These are phyloP conservation scores for Mesoclemmys tuberculata DNA, from an alignment of 2,113 vertebrate genomes.

Conservation along the genomic window DNA sequence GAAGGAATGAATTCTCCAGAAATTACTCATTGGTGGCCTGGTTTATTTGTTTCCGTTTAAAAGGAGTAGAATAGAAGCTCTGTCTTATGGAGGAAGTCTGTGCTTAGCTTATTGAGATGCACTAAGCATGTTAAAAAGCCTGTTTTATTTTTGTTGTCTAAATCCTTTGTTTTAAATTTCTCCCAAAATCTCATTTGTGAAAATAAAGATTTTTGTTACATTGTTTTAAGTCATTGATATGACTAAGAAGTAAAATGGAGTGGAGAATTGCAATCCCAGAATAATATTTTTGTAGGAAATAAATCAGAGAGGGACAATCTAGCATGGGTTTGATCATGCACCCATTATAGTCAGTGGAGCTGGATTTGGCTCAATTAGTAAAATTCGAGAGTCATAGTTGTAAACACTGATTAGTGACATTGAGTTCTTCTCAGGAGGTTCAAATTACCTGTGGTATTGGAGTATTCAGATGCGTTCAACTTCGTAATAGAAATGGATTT, in stretches of 20 bases:
- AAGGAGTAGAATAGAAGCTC: slow-evolving; percentile 34
- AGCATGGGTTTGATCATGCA: slow-evolving; percentile 33
- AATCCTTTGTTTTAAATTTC: slow-evolving; percentile 9
- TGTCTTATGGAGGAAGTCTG: slow-evolving; percentile 17
- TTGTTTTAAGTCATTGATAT: slow-evolving; percentile 57
- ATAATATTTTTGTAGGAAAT: slow-evolving; percentile 58
- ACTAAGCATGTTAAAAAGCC: slow-evolving; percentile 27
- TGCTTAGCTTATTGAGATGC: slow-evolving; percentile 53
- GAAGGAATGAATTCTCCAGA: slow-evolving; percentile 60
- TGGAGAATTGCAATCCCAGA: slow-evolving; percentile 35
- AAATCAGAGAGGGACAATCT: slow-evolving; percentile 60
- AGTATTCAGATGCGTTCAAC: slow-evolving; percentile 29
- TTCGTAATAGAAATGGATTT: slow-evolving; percentile 28
- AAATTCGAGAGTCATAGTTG: not conserved
- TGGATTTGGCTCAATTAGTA: slow-evolving; percentile 17
- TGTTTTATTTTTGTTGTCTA: slow-evolving; percentile 37
- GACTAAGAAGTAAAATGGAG: slow-evolving; percentile 63
- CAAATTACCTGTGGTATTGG: slow-evolving; percentile 44
- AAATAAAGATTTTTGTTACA: slow-evolving; percentile 28
- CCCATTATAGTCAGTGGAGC: slow-evolving; percentile 15
- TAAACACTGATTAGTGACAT: slow-evolving; percentile 55
- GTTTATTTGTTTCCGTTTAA: slow-evolving; percentile 42
- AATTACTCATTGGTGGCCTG: slow-evolving; percentile 29
- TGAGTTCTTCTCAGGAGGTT: slow-evolving; percentile 52
- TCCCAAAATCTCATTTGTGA: not conserved